phyloP scores from a whole-genome alignment of 2,113 vertebrate genomes.

The Crypturellus undulatus region DNA sequence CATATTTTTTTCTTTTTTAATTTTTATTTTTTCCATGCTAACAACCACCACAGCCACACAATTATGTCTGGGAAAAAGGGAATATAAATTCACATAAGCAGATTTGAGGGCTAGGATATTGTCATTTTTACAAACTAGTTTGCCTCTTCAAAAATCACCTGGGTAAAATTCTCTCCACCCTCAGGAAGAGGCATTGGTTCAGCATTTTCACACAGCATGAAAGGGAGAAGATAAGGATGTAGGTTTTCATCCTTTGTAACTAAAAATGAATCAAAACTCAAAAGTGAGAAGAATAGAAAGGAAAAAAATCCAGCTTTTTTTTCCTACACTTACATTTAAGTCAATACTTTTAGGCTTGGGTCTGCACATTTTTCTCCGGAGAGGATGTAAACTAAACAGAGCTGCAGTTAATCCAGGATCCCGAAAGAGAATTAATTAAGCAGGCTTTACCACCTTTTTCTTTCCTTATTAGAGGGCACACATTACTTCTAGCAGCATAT shows the following conservation, averaged over 20 bases:
- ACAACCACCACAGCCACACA: neutral
- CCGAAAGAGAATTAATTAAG: slow-evolving; percentile 22
- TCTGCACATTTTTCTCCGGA: slow-evolving; percentile 46
- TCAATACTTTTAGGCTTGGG: slow-evolving; percentile 30
- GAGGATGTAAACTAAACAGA: slow-evolving; percentile 52
- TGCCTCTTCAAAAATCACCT: neutral
- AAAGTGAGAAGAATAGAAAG: slow-evolving; percentile 13
- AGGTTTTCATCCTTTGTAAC: slow-evolving; percentile 14
- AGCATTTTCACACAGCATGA: neutral
- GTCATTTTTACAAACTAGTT: neutral
- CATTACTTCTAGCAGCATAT: slow-evolving; percentile 25
- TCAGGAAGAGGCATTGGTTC: neutral
- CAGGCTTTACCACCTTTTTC: slow-evolving; percentile 43
- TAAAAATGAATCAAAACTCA: slow-evolving; percentile 13
- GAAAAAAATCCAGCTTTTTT: neutral
- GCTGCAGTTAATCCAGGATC: slow-evolving; percentile 58
- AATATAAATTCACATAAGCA: neutral
- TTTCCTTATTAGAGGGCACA: slow-evolving; percentile 52
- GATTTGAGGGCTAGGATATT: neutral
- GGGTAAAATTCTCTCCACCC: neutral
- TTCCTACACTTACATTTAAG: slow-evolving; percentile 36
- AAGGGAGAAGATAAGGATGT: neutral
- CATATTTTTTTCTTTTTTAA: neutral
- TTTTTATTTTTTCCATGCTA: neutral
- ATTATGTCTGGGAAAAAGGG: rapidly evolving